Base-by-base conservation (phyloP, 2,888 invertebrate species). In the Amblyjoppa fuscipennis region DNA sequence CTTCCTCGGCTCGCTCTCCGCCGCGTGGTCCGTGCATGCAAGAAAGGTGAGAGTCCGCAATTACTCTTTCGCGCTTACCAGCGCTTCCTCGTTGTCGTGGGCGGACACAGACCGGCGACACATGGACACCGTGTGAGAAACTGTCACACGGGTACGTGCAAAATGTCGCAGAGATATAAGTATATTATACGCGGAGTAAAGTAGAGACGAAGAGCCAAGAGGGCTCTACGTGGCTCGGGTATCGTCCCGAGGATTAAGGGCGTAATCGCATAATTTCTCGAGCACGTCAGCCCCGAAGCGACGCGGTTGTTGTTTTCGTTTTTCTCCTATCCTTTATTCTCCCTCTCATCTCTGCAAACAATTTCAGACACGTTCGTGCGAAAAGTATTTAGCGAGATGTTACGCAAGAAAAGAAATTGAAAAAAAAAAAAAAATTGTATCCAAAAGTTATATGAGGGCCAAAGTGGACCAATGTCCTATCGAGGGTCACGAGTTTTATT, bases 11-110 rank as follows among this genome's bases (percentile, higher is more conserved):
- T 13, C 20, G 6, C 16, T 25, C 25, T 25, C 13, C 1, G 49
- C 16, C 64, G 4, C 75, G 51, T 70, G 66, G 76, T 81, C 81
- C 66, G 74, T 64, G 25, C 64, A 25, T 61, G 76, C 86, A 85
- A 87, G 87, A 88, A 88, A 88, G 81, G 77, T 86, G 81, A 85
- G 85, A 73, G 81, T 70, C 78, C 80, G 87, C 88, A 89, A 90
- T 89, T 88, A 89, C 88, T 89, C 87, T 89, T 89, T 78, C 87
- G 74, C 51, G 59, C 64, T 80, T 82, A 61, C 75, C 28, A 20
- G 66, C 74, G 61, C 45, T 69, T 49, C n/a, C 45, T 2, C 45
- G 41, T 45, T 16, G 64, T 75, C 64, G 34, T 6, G 25, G 61
- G 49, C n/a, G 64, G 25, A 49, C 38, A 66, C 51, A 31, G 34